Evolutionary conservation across 2,113 vertebrate genomes (phyloP), one percentile per base, ranked within the genome.

Genomic region (Pygoscelis adeliae): DNA sequence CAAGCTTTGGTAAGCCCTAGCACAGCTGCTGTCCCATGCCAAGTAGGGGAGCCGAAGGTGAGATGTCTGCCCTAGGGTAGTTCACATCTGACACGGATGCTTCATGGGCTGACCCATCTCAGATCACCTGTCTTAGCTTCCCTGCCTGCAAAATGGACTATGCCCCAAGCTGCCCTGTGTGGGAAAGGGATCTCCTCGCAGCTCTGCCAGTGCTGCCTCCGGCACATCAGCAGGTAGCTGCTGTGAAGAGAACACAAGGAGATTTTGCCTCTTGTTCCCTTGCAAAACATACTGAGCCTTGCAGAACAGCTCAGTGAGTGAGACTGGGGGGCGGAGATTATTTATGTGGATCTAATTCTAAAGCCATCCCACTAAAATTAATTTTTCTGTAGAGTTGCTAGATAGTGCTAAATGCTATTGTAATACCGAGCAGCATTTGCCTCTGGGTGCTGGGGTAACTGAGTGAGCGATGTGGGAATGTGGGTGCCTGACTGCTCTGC

Each of bases 41-140:
- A 79, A 50, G 22, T 29, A 23, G 22, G 29, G 49, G 32, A 72
- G 20, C n/a, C 2, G 0, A 44, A 47, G 44, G 44, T 9, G 25
- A 62, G 49, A 20, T 44, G 26, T 78, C 44, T 16, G 7, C 34
- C 8, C 21, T 36, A 18, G 23, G 12, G 34, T 61, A 38, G 26
- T 55, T 53, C 0, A 1, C 62, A 56, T 40, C 44, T 89, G 83
- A 53, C 0, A 0, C 1, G 8, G 56, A 23, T 78, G 44, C 42
- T 62, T 70, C 40, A 13, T 52, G 69, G 67, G 38, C 69, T 92
- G 55, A 67, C 47, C 67, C 40, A 47, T 62, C 59, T 89, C 88
- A 53, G 49, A 53, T 50, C 76, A 50, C 29, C 23, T 53, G 19
- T 50, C 55, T 74, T 62, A 34, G 59, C 44, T 90, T 67, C 44